Evolutionary conservation across 2,888 invertebrate genomes (phyloP), one percentile per base, ranked within the genome.

Genomic region (Tineola bisselliella): DNA sequence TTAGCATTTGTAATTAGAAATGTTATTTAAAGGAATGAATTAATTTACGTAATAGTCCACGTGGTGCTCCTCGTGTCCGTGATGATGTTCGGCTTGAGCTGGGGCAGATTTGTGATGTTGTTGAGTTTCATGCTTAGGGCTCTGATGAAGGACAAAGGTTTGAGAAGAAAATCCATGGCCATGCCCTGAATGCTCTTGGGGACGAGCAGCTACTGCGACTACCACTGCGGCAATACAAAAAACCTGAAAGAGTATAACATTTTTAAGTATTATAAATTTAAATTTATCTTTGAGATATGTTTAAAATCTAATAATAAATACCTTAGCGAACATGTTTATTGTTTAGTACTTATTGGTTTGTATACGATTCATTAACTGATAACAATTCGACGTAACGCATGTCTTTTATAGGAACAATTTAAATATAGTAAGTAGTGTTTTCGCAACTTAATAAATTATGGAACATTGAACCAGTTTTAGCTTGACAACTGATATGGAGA

Each of bases 121-220:
- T 15, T 31, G 33, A 11, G 25, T 1, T 18, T 56, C 19, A 31
- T 81, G 73, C 8, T 71, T 80, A 48, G 70, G 83, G 17, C 75
- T 82, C 63, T 70, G 71, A 67, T 82, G 68, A 59, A 81, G 69
- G 59, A 76, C 66, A 74, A 82, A 77, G 65, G 74, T 76, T 65
- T 81, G 79, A 6, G 81, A 79, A 8, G 82, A 82, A 67, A 69
- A 76, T 0, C 75, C 75, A 74, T 78, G 64, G 69, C 75, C 67
- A 73, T 89, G 68, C 74, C 78, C 63, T 3, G 25, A 19, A 31
- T 58, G 58, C 15, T 33, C 33, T 15, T 58, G 33, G 17, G 31
- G 58, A 8, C 33, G 58, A 19, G 33, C 33, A 33, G 58, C n/a
- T 6, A 58, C 58, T 15, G 33, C 58, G 8, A 33, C 58, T 31